A percentile compares a stretch with the other conserved stretches of the same genome.
Conservation (phyloP, 2,888 invertebrate genomes). For the Tetranychus truncatus region DNA sequence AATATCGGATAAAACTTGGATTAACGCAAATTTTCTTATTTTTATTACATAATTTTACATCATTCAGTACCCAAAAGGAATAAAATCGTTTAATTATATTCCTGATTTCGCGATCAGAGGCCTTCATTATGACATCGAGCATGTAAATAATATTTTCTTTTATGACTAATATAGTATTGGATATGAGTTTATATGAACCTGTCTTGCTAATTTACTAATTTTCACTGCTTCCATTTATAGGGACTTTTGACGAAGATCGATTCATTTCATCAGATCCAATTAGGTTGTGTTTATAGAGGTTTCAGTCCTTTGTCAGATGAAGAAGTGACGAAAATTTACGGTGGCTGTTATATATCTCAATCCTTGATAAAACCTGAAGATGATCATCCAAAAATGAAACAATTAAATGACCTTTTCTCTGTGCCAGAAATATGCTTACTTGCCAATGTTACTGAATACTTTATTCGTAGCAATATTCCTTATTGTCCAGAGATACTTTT, state of each 20-base stretch:
- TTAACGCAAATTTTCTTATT: constrained; percentile 18
- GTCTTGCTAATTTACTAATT: not conserved
- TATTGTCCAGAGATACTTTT: constrained; percentile 90
- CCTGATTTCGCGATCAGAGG: constrained; percentile 89
- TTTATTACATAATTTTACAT: constrained; percentile 21
- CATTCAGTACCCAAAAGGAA: constrained; percentile 64
- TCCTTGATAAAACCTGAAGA: constrained; percentile 11
- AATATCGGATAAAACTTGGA: too few species aligned
- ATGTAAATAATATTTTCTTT: constrained; percentile 34
- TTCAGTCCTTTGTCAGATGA: constrained; percentile 57
- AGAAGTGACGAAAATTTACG: constrained; percentile 66
- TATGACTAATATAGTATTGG: not conserved
- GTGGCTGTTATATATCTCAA: constrained; percentile 31
- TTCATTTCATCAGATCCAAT: constrained; percentile 86
- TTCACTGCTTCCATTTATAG: constrained; percentile 28
- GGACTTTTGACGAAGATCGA: constrained; percentile 81
- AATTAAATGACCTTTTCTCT: constrained; percentile 85
- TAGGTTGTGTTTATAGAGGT: constrained; percentile 74
- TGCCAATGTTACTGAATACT: constrained; percentile 82
- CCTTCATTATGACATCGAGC: constrained; percentile 91
- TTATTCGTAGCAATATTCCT: constrained; percentile 66
- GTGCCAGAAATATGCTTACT: constrained; percentile 86
- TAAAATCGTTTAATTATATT: constrained; percentile 59
- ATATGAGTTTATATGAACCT: too few species aligned
- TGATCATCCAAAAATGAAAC: constrained; percentile 51